Percentiles rank a stretch among this genome's conserved stretches.
These are phyloP conservation scores for Carassius auratus DNA, from an alignment of 2,113 vertebrate genomes.

Conservation along the genomic window DNA sequence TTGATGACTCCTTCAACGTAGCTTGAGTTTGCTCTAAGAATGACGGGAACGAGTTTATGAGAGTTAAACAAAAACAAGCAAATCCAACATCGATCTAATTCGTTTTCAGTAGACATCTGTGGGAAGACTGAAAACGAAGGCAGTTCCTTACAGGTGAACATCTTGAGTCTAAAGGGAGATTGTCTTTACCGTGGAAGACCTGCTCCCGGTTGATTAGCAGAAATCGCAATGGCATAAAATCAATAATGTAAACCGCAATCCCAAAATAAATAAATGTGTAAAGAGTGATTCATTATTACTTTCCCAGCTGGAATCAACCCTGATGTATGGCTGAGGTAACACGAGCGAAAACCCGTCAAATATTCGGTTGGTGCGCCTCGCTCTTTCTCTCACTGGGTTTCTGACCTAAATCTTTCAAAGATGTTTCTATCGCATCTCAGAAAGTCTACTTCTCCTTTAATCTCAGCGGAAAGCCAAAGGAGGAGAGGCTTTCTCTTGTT, in stretches of 20 bases:
- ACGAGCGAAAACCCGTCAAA: slow-evolving; percentile 24
- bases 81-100: background rate
- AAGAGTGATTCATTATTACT: slow-evolving; percentile 14
- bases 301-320: slow-evolving; percentile 29
- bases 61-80: background rate
- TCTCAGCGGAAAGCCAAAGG: slow-evolving; percentile 34
- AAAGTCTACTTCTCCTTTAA: slow-evolving; percentile 40
- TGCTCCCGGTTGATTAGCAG: slow-evolving; percentile 50
- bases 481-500: slow-evolving; percentile 48
- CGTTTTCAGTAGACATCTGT: background rate
- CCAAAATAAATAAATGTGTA: slow-evolving; percentile 40
- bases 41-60: background rate
- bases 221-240: slow-evolving; percentile 15
- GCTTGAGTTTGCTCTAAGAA: background rate
- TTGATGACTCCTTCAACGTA: background rate
- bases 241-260: slow-evolving; percentile 18
- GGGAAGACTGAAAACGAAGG: slow-evolving; percentile 9
- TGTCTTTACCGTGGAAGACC: slow-evolving; percentile 34
- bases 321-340: slow-evolving; percentile 36
- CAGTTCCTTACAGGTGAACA: slow-evolving; percentile 3
- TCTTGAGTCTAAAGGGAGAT: slow-evolving; percentile 21
- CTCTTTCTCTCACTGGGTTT: slow-evolving; percentile 46
- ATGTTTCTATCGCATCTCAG: slow-evolving; percentile 27
- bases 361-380: slow-evolving; percentile 26
- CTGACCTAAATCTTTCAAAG: slow-evolving; percentile 52